Evolutionary conservation across 2,888 invertebrate genomes (phyloP).

Genomic region (Lithophane socia): DNA sequence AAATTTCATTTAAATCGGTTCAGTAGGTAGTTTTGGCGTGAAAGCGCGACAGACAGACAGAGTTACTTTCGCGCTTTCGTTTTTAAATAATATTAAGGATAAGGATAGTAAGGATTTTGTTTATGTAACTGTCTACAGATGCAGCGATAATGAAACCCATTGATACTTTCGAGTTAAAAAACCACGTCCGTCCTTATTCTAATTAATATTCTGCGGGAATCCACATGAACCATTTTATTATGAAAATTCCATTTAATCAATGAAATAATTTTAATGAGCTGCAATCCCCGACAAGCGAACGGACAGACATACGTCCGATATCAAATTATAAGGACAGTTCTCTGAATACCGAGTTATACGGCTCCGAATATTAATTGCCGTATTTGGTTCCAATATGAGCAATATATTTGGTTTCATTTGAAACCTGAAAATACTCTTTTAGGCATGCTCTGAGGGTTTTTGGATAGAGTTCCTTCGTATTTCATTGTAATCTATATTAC

Average conservation of each 20-base stretch:
- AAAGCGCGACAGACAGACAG: too few species aligned
- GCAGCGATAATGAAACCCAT: not conserved
- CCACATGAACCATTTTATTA: not conserved
- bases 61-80: too few species aligned
- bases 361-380: conserved; percentile 25
- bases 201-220: not conserved
- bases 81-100: too few species aligned
- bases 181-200: not conserved
- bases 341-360: conserved; percentile 23
- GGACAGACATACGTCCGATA: conserved; percentile 4
- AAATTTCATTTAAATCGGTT: too few species aligned
- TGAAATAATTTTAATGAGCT: conserved; percentile 39
- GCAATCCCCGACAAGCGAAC: not conserved
- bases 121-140: not conserved
- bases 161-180: not conserved
- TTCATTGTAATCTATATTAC: not conserved
- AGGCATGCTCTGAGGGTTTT: not conserved
- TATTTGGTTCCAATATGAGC: conserved; percentile 5
- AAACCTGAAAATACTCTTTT: not conserved
- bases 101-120: not conserved
- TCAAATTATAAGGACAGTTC: conserved; percentile 23
- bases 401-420: not conserved
- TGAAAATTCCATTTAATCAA: conserved; percentile 14
- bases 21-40: too few species aligned
- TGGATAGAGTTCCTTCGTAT: not conserved